Evolutionary conservation across 2,888 invertebrate genomes (phyloP).

Genomic region (Drosophila lacicola): DNA sequence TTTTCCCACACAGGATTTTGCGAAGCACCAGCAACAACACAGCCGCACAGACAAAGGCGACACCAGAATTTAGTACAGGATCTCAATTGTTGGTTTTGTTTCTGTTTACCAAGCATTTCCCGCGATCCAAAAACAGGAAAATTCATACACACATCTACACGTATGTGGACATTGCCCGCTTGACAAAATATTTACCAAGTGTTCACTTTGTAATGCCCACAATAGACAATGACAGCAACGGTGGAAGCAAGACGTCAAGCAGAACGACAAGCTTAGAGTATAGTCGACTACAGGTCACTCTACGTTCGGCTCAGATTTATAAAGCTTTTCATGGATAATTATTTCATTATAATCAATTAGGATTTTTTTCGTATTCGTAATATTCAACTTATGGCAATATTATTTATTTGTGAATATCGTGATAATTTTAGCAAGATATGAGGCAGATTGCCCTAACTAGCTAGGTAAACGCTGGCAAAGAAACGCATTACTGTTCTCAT

Average conservation of each 20-base stretch:
- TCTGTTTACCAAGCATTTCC: slow-evolving; percentile 71
- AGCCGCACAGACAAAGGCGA: slow-evolving; percentile 47
- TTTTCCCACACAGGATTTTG: slow-evolving; percentile 56
- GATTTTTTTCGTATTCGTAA: too few species aligned
- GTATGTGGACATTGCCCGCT: slow-evolving; percentile 60
- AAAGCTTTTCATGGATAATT: neutral
- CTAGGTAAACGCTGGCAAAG: too few species aligned
- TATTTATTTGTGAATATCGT: too few species aligned
- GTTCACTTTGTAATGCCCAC: slow-evolving; percentile 64
- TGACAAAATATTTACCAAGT: slow-evolving; percentile 76
- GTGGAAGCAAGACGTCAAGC: slow-evolving; percentile 22
- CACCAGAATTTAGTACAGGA: slow-evolving; percentile 69
- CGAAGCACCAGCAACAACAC: slow-evolving; percentile 19
- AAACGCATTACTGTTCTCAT: too few species aligned
- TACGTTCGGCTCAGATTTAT: neutral
- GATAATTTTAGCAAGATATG: too few species aligned
- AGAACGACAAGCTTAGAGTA: neutral
- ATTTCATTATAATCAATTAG: too few species aligned
- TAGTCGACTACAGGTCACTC: neutral
- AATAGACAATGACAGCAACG: slow-evolving; percentile 26
- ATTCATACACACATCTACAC: slow-evolving; percentile 31
- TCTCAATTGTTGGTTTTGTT: slow-evolving; percentile 77
- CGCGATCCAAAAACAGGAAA: slow-evolving; percentile 56
- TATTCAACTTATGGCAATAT: too few species aligned
- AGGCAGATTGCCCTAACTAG: too few species aligned